Base-by-base conservation (phyloP, 2,888 invertebrate genomes). In the Pterostichus madidus region DNA sequence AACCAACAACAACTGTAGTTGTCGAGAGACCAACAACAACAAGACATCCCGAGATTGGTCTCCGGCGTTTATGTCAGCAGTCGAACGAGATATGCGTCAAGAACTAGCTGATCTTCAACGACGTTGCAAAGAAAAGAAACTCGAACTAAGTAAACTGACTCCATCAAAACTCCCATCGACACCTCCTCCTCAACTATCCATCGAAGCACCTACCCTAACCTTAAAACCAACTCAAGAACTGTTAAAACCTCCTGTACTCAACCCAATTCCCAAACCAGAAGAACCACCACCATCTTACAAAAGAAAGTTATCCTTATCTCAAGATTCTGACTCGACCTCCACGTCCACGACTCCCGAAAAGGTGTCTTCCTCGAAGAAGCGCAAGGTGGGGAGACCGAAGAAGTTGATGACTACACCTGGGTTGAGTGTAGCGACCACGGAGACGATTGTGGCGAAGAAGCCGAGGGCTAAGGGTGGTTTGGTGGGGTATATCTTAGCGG, bases 381-480 rank as follows among this genome's bases (percentile, higher is more conserved):
- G 96, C 8, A 96, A 96, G 91, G 96, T 96, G 0, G 96, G 96
- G 0, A 91, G 96, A 85, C 96, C 96, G 0, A 93, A 95, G 85
- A 96, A 96, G 87, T 91, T 95, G 10, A 73, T 87, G 81, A 92
- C 93, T 80, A 90, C 91, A n/a, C 87, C 91, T 11, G 90, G 91
- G 0, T 90, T 91, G 52, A 92, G 92, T 83, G 92, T 91, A 4
- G 92, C 93, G 84, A 92, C 93, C 0, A 95, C 95, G 0, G 96
- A 96, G 89, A 96, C 96, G 0, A 95, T 96, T 77, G 96, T 96
- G 0, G 95, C 96, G 2, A 96, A 96, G 88, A 96, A 96, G 88
- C 94, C 95, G 0, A 94, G 94, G 87, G 71, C 81, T 0, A 93
- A 93, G 84, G 93, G 92, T 86, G 93, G 92, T 84, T 90, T 94